These are phyloP conservation scores for Malacoraja senta DNA, from an alignment of 2,797 vertebrate genomes.

Conservation along the genomic window DNA sequence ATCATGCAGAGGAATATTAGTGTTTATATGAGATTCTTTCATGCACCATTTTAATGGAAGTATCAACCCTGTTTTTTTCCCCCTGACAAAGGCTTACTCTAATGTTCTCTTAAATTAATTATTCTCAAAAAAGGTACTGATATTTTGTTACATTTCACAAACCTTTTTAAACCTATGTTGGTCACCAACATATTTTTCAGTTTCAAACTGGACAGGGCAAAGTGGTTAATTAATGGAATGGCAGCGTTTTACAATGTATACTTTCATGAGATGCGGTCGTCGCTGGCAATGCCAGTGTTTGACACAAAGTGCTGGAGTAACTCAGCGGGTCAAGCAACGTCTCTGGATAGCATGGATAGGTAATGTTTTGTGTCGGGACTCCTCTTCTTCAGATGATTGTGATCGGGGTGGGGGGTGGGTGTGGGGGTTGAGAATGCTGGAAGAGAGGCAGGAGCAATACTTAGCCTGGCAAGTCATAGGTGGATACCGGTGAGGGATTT, in stretches of 20 bases:
- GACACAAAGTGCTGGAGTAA: too few relatives aligned
- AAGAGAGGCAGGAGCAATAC: too few relatives aligned
- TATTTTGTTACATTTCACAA: not conserved
- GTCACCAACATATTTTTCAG: not conserved
- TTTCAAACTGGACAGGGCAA: not conserved
- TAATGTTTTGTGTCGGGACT: too few relatives aligned
- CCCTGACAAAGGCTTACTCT: not conserved
- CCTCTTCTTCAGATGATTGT: too few relatives aligned
- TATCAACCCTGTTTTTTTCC: not conserved
- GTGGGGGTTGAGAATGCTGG: too few relatives aligned
- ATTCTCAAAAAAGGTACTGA: not conserved
- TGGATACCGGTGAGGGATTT: too few relatives aligned
- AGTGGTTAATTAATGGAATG: not conserved
- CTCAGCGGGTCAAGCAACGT: too few relatives aligned
- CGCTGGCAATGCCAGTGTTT: too few relatives aligned
- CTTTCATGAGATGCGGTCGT: too few relatives aligned
- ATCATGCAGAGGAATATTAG: slow-evolving; percentile 1
- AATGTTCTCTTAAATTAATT: not conserved
- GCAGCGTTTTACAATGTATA: not conserved
- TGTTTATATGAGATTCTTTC: not conserved
- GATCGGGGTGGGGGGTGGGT: too few relatives aligned
- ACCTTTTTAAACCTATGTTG: not conserved
- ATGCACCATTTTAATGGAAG: slow-evolving; percentile 15
- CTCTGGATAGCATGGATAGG: too few relatives aligned
- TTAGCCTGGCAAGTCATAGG: too few relatives aligned